Evolutionary conservation across 2,113 vertebrate genomes (phyloP), one percentile per base, ranked within the genome.

Genomic region (Ciconia stormi): DNA sequence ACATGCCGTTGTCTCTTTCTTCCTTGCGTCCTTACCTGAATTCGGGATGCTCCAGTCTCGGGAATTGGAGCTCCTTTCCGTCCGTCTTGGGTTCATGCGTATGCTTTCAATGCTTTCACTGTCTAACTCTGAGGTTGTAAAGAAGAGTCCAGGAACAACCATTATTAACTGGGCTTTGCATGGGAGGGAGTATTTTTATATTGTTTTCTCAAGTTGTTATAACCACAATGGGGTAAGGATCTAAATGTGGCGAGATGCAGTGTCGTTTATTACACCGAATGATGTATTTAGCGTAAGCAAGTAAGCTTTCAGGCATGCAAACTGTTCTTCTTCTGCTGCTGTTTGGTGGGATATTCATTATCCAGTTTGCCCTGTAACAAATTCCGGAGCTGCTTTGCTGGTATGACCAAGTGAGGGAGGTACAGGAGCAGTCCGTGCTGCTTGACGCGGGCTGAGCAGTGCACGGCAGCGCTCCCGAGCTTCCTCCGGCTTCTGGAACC

Each of bases 41-140:
- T 2, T 0, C 5, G 25, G 38, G 38, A 38, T 13, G 3, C 32
- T 42, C 11, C 32, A 4, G 25, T 26, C 32, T 62, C 0, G 0
- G 58, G 42, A 47, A 7, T 1, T 16, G 38, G 47, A 30, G 13
- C 52, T 74, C 38, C 1, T 6, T 74, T 66, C 40, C 3, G 2
- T 55, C 22, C 26, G 0, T 3, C 17, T 14, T 5, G 7, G 10
- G 26, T 21, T 82, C 2, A 0, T 2, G 17, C 2, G 4, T 30
- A 9, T 2, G 21, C 13, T 62, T 55, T 30, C 29, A 18, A 5
- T 0, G 0, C 44, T 69, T 36, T n/a, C 19, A 11, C 19, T n/a
- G 29, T 32, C 26, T 26, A 10, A 52, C 36, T n/a, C 10, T 19
- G 49, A 46, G 25, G 40, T 34, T 67, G 67, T 55, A 22, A 65